Evolutionary conservation across 1,140 invertebrate species (phyloP).

Genomic region (Diachasma alloeum): DNA sequence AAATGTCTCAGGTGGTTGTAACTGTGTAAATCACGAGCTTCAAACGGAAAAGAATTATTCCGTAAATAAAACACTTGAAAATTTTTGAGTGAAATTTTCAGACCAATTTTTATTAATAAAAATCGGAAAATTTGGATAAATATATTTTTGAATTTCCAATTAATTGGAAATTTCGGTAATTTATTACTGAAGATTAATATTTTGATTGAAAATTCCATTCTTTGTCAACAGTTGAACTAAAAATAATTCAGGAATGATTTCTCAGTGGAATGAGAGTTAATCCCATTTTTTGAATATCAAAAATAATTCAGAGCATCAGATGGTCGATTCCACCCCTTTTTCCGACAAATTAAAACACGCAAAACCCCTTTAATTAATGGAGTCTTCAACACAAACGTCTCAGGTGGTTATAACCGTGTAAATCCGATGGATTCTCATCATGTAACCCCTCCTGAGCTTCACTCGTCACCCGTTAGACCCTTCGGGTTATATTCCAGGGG

Average conservation of each 20-base stretch:
- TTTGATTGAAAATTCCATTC: too few relatives aligned
- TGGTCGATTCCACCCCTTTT: background rate
- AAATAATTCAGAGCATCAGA: background rate
- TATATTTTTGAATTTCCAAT: too few relatives aligned
- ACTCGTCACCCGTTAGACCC: background rate
- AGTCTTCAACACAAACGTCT: slow-evolving; percentile 38
- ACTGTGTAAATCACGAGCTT: slow-evolving; percentile 42
- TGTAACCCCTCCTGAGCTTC: background rate
- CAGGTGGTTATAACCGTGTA: slow-evolving; percentile 49
- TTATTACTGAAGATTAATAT: too few relatives aligned
- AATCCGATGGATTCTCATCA: slow-evolving; percentile 45
- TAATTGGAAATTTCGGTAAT: too few relatives aligned
- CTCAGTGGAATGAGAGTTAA: background rate
- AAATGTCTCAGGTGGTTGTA: slow-evolving; percentile 53
- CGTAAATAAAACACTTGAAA: too few relatives aligned
- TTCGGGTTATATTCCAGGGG: slow-evolving; percentile 27
- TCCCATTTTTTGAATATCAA: background rate
- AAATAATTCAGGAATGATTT: background rate
- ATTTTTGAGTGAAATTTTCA: too few relatives aligned
- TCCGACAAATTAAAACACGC: background rate
- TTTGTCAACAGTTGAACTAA: too few relatives aligned
- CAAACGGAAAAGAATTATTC: too few relatives aligned
- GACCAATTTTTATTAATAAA: too few relatives aligned
- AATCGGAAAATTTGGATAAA: too few relatives aligned
- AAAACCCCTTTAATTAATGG: background rate